A percentile compares a stretch with the other conserved stretches of the same genome.
These are phyloP conservation scores for Brachionus calyciflorus DNA, from an alignment of 1,140 invertebrate genomes.

Conservation along the genomic window DNA sequence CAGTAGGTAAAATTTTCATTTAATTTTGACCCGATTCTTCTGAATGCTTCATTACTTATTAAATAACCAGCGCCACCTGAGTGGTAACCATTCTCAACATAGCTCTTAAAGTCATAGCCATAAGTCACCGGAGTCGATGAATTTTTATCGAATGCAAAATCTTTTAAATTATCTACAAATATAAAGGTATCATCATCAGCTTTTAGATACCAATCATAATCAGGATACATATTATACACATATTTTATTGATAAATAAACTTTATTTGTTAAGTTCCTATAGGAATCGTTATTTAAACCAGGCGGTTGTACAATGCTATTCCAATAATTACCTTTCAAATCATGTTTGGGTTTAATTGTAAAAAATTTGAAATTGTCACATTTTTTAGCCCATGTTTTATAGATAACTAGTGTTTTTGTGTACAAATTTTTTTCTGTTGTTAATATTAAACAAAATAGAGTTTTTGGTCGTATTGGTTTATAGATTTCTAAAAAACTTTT, in stretches of 20 bases:
- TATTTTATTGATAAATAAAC: conserved; percentile 63
- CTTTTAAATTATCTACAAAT: conserved; percentile 50
- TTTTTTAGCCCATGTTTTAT: conserved; percentile 30
- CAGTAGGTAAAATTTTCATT: neutral
- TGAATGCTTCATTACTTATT: conserved; percentile 66
- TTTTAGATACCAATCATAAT: conserved; percentile 54
- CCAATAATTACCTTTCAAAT: neutral
- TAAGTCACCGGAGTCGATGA: conserved; percentile 54
- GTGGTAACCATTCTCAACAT: conserved; percentile 51
- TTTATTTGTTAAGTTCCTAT: conserved; percentile 50
- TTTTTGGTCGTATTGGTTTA: too few species aligned
- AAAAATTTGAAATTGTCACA: conserved; percentile 29
- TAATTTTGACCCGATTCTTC: conserved; percentile 63
- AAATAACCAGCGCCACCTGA: conserved; percentile 72
- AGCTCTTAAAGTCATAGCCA: conserved; percentile 58
- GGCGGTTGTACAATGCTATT: neutral
- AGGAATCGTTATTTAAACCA: neutral
- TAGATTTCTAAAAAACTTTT: too few species aligned
- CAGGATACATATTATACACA: conserved; percentile 66
- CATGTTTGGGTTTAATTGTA: neutral
- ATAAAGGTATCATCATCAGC: conserved; percentile 53
- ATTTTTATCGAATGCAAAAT: conserved; percentile 48
- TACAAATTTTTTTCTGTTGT: conserved; percentile 20
- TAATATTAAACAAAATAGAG: conserved; percentile 23
- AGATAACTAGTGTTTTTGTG: neutral